Evolutionary conservation across 1,140 invertebrate genomes (phyloP).

Genomic region (Myzus persicae): DNA sequence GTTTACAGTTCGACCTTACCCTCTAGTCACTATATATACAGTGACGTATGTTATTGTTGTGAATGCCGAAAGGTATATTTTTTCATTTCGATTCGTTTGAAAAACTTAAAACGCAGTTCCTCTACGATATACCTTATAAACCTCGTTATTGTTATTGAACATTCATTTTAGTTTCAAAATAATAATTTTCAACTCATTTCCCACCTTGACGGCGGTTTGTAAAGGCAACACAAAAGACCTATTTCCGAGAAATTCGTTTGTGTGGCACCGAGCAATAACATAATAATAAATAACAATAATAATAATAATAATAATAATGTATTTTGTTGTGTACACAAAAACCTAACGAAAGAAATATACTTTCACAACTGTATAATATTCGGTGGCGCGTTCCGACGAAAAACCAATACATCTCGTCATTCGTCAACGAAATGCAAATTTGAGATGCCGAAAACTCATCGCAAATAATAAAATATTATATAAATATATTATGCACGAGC

Average conservation of each 20-base stretch:
- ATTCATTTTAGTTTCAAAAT: not conserved
- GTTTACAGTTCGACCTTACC: not conserved
- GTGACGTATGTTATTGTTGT: not conserved
- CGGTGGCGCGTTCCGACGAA: not conserved
- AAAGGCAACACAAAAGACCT: not conserved
- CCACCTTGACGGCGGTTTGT: not conserved
- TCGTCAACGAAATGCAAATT: not conserved
- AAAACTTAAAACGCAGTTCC: not conserved
- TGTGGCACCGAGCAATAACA: no score
- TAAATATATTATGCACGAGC: not conserved
- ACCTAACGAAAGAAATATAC: not conserved
- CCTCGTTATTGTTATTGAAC: not conserved
- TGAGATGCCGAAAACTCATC: not conserved
- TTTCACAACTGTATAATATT: not conserved
- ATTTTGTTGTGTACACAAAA: not conserved
- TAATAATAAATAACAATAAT: no score
- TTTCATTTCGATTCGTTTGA: not conserved
- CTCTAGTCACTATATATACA: not conserved
- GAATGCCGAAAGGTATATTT: not conserved
- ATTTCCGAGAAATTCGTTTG: not conserved
- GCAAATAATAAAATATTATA: no score
- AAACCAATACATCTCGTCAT: not conserved
- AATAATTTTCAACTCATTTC: not conserved
- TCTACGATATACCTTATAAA: not conserved
- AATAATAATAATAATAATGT: not conserved